phyloP scores from a whole-genome alignment of 2,113 vertebrate genomes.

The Bostrychus sinensis region DNA sequence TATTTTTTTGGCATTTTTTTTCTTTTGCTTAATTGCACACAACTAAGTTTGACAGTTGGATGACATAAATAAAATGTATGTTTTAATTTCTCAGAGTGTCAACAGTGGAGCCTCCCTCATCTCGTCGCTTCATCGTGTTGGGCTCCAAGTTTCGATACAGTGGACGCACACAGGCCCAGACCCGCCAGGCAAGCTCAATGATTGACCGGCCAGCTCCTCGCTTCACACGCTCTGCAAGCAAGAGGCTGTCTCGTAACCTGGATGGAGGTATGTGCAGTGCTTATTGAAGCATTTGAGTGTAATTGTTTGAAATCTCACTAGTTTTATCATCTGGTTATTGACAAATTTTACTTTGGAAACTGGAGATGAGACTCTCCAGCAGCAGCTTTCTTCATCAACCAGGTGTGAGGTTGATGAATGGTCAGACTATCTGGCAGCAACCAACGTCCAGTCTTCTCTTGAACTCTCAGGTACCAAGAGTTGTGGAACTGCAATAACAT shows the following conservation, averaged over 20 bases:
- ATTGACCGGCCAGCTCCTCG: conserved; percentile 90
- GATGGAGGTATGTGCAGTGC: conserved; percentile 85
- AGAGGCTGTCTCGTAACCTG: conserved; percentile 89
- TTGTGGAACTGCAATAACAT: conserved; percentile 8
- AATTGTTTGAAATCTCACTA: not conserved
- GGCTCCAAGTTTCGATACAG: conserved; percentile 96
- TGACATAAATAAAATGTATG: not conserved
- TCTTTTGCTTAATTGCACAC: conserved; percentile 1
- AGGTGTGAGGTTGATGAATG: conserved; percentile 69
- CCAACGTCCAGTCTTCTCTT: conserved; percentile 38
- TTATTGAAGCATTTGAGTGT: not conserved
- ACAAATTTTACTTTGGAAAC: conserved; percentile 50
- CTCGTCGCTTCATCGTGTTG: conserved; percentile 86
- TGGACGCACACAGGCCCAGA: conserved; percentile 92
- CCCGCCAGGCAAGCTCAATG: conserved; percentile 90
- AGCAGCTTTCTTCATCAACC: conserved; percentile 42
- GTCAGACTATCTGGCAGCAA: conserved; percentile 53
- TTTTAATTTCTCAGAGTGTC: conserved; percentile 80
- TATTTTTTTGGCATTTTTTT: not conserved
- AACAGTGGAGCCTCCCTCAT: conserved; percentile 88
- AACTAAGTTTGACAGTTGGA: not conserved
- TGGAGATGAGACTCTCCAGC: conserved; percentile 66
- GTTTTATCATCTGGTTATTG: conserved; percentile 6
- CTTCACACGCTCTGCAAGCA: conserved; percentile 92
- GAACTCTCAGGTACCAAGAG: conserved; percentile 64